phyloP scores from a whole-genome alignment of 2,797 vertebrate species.

The Rhinogobio ventralis region DNA sequence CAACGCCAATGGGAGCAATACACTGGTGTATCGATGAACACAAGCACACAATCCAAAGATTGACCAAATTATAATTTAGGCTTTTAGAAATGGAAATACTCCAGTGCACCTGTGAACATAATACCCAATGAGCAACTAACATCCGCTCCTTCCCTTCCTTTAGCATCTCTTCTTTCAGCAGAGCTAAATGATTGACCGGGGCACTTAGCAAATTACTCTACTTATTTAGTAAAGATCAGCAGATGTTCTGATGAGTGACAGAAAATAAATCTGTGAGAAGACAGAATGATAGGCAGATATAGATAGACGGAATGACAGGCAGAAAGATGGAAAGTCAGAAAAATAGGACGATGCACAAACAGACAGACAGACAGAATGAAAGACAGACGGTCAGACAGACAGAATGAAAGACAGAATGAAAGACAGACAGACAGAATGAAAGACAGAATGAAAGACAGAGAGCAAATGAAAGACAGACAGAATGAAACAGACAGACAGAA shows the following conservation, averaged over 20 bases:
- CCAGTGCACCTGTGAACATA: slow-evolving; percentile 29
- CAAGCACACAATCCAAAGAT: slow-evolving; percentile 1
- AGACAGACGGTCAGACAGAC: no score
- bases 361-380: neutral
- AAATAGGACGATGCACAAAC: neutral
- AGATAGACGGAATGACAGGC: neutral
- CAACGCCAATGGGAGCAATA: neutral
- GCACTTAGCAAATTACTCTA: slow-evolving; percentile 12
- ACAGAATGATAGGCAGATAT: neutral
- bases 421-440: no score
- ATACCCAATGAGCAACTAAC: neutral
- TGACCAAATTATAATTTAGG: slow-evolving; percentile 26
- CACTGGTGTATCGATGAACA: neutral
- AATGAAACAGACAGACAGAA: no score
- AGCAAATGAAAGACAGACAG: no score
- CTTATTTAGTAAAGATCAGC: slow-evolving; percentile 28
- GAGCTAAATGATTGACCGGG: neutral
- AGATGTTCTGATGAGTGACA: slow-evolving; percentile 16
- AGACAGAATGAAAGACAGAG: no score
- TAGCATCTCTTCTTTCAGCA: slow-evolving; percentile 11
- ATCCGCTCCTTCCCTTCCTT: neutral
- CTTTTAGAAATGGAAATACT: slow-evolving; percentile 38
- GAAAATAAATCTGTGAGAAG: neutral
- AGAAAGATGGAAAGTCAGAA: no score
- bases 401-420: no score